These are phyloP conservation scores for Enteromius radiatus DNA, from an alignment of 2,797 vertebrate species.

Conservation along the genomic window DNA sequence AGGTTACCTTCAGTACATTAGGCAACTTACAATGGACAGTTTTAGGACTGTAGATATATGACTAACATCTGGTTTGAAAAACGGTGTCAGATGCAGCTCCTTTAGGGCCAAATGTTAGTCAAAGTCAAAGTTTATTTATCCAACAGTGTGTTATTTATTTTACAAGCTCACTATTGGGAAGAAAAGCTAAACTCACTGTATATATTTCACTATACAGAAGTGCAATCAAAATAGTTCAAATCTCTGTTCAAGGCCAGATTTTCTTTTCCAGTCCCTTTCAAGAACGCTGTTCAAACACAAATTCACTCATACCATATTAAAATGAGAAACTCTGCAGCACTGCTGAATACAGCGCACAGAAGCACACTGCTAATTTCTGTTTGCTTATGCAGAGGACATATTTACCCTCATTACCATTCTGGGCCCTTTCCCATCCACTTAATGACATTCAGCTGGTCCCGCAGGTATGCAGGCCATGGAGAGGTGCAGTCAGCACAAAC, in stretches of 20 bases:
- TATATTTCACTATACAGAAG: neutral
- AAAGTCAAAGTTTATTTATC: conserved; percentile 13
- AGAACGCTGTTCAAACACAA: conserved; percentile 1
- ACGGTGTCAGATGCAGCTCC: neutral
- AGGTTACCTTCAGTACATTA: conserved; percentile 13
- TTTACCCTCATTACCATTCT: conserved; percentile 69
- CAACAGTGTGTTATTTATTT: neutral
- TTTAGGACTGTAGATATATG: conserved; percentile 25
- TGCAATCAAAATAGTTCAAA: neutral
- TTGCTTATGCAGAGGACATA: conserved; percentile 55
- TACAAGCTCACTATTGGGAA: neutral
- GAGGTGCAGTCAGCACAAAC: conserved; percentile 73
- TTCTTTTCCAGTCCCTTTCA: neutral
- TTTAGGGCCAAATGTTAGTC: conserved; percentile 11
- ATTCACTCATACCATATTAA: neutral
- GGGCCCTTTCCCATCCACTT: conserved; percentile 66
- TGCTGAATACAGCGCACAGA: conserved; percentile 44
- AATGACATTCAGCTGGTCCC: conserved; percentile 68
- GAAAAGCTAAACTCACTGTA: neutral
- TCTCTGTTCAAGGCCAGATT: conserved; percentile 8
- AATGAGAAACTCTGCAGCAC: conserved; percentile 24
- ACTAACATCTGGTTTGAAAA: conserved; percentile 17
- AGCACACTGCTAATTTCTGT: conserved; percentile 63
- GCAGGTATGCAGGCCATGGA: conserved; percentile 59
- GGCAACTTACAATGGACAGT: conserved; percentile 22